phyloP scores from a whole-genome alignment of 2,888 invertebrate genomes.

The Erannis defoliaria region DNA sequence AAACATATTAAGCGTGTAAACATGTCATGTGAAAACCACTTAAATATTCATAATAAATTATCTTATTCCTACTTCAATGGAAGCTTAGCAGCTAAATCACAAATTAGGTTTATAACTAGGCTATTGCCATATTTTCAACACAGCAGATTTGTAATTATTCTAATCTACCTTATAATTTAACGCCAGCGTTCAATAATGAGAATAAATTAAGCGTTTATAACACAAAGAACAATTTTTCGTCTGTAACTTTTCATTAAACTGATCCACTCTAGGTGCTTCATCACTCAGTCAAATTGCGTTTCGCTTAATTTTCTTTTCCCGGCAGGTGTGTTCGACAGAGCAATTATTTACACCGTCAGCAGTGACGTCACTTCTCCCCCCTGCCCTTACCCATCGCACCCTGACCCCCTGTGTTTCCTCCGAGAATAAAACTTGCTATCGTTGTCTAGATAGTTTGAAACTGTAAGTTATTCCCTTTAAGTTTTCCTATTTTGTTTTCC shows the following conservation, averaged over 20 bases:
- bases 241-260: constrained; percentile 83
- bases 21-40: too few relatives aligned
- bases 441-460: constrained; percentile 75
- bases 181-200: constrained; percentile 37
- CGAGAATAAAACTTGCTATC: constrained; percentile 66
- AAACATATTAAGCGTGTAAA: too few relatives aligned
- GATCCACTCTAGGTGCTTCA: constrained; percentile 83
- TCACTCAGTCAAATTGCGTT: constrained; percentile 87
- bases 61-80: neutral
- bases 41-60: neutral
- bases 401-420: constrained; percentile 55
- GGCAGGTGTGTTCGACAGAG: constrained; percentile 87
- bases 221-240: constrained; percentile 79
- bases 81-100: neutral
- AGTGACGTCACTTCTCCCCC: constrained; percentile 73
- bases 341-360: constrained; percentile 85
- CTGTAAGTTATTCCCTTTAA: constrained; percentile 64
- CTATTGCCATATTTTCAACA: neutral
- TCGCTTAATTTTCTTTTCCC: constrained; percentile 86
- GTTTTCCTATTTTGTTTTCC: constrained; percentile 62
- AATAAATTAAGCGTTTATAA: constrained; percentile 69
- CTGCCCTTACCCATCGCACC: constrained; percentile 44
- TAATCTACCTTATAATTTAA: constrained; percentile 33
- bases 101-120: neutral
- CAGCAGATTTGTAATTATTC: constrained; percentile 15